These are phyloP conservation scores for Chesias legatella DNA, from an alignment of 2,888 invertebrate species.

Conservation along the genomic window DNA sequence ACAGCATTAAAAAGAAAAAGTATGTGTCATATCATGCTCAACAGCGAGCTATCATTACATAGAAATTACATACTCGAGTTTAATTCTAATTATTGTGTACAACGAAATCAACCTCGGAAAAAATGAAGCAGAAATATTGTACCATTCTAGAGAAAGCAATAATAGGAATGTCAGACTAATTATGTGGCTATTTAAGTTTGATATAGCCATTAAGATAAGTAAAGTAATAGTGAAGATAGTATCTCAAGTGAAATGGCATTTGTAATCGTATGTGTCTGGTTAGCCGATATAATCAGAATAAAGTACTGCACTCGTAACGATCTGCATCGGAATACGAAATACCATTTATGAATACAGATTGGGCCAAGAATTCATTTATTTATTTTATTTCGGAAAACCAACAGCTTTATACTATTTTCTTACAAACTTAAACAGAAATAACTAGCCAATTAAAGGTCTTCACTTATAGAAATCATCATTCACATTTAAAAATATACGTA, in stretches of 20 bases:
- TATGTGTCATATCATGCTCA: neutral
- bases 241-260: neutral
- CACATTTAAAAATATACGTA: too few relatives aligned
- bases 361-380: too few relatives aligned
- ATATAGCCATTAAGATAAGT: constrained; percentile 1
- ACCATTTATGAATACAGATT: too few relatives aligned
- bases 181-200: neutral
- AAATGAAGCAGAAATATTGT: neutral
- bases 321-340: too few relatives aligned
- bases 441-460: too few relatives aligned
- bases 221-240: neutral
- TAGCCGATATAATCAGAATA: neutral
- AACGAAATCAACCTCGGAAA: neutral
- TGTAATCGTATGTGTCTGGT: neutral
- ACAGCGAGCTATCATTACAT: constrained; percentile 6
- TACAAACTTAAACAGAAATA: too few relatives aligned
- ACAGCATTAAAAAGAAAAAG: neutral
- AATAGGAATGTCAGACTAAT: constrained; percentile 1
- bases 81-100: constrained; percentile 8
- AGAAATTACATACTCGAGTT: constrained; percentile 3
- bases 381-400: too few relatives aligned
- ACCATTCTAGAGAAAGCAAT: constrained; percentile 2
- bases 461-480: too few relatives aligned
- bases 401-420: too few relatives aligned
- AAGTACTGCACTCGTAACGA: too few relatives aligned